Evolutionary conservation across 2,888 invertebrate species (phyloP), one percentile per base, ranked within the genome.

Genomic region (Terebella lapidaria): DNA sequence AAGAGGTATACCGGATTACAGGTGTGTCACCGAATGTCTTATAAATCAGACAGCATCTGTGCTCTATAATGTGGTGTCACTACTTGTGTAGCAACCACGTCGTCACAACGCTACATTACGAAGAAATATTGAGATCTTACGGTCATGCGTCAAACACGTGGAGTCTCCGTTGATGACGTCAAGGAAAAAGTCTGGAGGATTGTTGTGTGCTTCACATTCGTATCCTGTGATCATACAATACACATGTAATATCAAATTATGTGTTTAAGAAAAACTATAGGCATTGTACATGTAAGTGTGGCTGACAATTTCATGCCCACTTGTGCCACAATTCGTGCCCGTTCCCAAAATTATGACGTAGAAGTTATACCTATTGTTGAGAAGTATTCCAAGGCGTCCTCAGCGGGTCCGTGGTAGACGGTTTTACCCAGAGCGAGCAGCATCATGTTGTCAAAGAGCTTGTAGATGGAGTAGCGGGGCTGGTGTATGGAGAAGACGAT

Each of bases 401-500:
- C 27, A 4, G 72, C 54, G 4, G 72, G 72, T 0, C 80, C 80
- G 58, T 77, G 76, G 63, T 76, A 81, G 1, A 79, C 72, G 4
- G 67, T 65, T 59, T 75, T 68, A 25, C 80, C 81, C 5, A 67
- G 60, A 5, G 73, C 73, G 42, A 81, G 63, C 47, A 81, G 64
- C 57, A 74, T 71, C 3, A 81, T 61, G 15, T 65, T 66, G 66
- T 80, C 79, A 70, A 80, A 79, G 66, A 78, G 64, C n/a, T 75
- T 70, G 67, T 70, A 81, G 54, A 81, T 81, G 58, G 78, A 75
- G 62, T 71, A 81, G 28, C 79, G 70, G 1, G 81, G 80, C 69
- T 81, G 81, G 66, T 81, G 80, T 30, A 81, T 78, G 20, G 80
- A 80, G 64, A 81, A 77, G 3, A 81, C 71, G 28, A 81, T 72